Conservation (phyloP, 92 coral and sea anemone genomes). For the Actinostola sp. region DNA sequence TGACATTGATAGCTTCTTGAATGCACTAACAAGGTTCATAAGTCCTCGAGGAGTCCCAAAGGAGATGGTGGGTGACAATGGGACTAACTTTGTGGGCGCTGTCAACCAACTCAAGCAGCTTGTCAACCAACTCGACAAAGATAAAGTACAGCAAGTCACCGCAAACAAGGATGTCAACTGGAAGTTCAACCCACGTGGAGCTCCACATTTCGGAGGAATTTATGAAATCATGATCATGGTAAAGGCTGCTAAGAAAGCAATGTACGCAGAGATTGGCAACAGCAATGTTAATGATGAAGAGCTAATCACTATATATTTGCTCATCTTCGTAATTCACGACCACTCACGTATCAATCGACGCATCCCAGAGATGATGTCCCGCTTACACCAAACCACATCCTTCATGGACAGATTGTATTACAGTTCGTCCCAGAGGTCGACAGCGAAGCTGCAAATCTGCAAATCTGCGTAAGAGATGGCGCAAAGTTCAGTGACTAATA, state of each 20-base stretch:
- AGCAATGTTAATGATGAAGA: constrained; percentile 54
- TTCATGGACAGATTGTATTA: constrained; percentile 57
- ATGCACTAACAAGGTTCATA: constrained; percentile 55
- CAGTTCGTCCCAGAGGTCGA: constrained; percentile 62
- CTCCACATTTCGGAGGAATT: constrained; percentile 56
- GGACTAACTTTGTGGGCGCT: too few relatives aligned
- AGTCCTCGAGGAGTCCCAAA: too few relatives aligned
- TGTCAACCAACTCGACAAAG: too few relatives aligned
- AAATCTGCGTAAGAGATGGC: constrained; percentile 56
- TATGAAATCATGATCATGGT: constrained; percentile 53
- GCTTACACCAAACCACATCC: constrained; percentile 44
- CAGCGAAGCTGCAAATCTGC: constrained; percentile 29
- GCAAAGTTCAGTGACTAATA: constrained; percentile 49
- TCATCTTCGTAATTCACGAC: constrained; percentile 28
- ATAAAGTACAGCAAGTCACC: too few relatives aligned
- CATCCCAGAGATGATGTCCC: constrained; percentile 44
- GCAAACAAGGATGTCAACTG: constrained; percentile 43
- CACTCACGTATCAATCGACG: constrained; percentile 49
- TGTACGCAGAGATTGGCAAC: constrained; percentile 29
- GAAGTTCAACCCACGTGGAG: constrained; percentile 53
- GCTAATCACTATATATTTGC: constrained; percentile 48
- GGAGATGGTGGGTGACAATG: too few relatives aligned
- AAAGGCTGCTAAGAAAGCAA: constrained; percentile 42
- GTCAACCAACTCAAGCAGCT: too few relatives aligned
- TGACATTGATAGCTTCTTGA: constrained; percentile 62